These are phyloP conservation scores for Agrochola lota DNA, from an alignment of 2,888 invertebrate species.

Conservation along the genomic window DNA sequence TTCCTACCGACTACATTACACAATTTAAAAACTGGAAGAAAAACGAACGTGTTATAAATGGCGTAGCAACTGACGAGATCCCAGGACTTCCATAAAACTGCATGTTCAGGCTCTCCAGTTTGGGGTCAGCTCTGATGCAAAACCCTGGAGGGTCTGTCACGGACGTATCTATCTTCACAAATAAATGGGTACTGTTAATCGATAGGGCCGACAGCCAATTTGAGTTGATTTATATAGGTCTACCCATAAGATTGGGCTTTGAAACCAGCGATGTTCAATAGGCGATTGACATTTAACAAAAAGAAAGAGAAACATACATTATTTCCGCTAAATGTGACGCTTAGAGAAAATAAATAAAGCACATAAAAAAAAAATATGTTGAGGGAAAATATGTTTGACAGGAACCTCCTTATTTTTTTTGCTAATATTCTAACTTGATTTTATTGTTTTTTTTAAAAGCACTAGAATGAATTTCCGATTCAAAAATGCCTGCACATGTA, in stretches of 20 bases:
- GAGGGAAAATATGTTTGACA: neutral
- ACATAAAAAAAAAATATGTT: neutral
- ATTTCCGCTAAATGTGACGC: neutral
- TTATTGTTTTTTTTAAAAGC: neutral
- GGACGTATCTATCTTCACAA: constrained; percentile 73
- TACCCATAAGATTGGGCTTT: constrained; percentile 32
- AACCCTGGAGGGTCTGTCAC: constrained; percentile 72
- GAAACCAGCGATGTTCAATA: constrained; percentile 10
- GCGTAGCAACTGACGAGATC: constrained; percentile 75
- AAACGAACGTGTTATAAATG: constrained; percentile 80
- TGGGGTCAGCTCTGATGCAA: constrained; percentile 84
- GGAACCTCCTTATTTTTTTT: neutral
- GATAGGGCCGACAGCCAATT: constrained; percentile 43
- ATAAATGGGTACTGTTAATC: constrained; percentile 52
- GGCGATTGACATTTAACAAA: neutral
- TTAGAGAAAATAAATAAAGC: neutral
- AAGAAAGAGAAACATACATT: neutral
- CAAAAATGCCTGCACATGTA: neutral
- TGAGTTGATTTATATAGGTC: constrained; percentile 45
- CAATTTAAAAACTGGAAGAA: neutral
- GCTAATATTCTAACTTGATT: neutral
- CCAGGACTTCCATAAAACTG: constrained; percentile 84
- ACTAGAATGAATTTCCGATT: neutral
- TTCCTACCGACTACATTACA: neutral
- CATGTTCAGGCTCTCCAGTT: constrained; percentile 80